Evolutionary conservation across 2,113 vertebrate genomes (phyloP).

Genomic region (Ceyx margarethae): DNA sequence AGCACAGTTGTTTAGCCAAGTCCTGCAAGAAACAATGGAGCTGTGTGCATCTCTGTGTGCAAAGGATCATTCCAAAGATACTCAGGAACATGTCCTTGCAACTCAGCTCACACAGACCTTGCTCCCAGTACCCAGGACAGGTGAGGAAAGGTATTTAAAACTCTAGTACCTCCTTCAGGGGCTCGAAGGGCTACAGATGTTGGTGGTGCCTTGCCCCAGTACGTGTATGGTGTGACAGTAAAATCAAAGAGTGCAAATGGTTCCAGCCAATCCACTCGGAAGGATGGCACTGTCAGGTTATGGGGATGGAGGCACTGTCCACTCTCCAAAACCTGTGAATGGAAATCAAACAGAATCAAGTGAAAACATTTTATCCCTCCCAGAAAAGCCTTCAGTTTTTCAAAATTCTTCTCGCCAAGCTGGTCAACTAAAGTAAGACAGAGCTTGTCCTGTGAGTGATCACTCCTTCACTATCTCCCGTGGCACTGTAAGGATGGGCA

Average conservation of each 20-base stretch:
- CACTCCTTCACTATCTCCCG: not conserved
- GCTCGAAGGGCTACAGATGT: conserved; percentile 64
- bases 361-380: conserved; percentile 1
- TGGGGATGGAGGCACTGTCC: conserved; percentile 42
- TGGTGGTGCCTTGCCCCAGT: conserved; percentile 74
- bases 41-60: not conserved
- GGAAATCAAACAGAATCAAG: conserved; percentile 15
- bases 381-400: not conserved
- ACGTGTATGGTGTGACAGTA: conserved; percentile 75
- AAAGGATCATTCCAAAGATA: not conserved
- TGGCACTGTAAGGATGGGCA: fast-evolving
- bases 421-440: not conserved
- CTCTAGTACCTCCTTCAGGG: conserved; percentile 72
- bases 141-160: not conserved
- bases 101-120: not conserved
- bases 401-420: not conserved
- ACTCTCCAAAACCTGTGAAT: conserved; percentile 46
- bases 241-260: conserved; percentile 74
- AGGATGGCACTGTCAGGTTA: conserved; percentile 48
- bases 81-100: not conserved
- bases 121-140: not conserved
- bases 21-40: not conserved
- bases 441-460: not conserved
- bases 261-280: conserved; percentile 68
- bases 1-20: not conserved